Conservation (phyloP, 2,888 invertebrate species). For the Fragum fragum region DNA sequence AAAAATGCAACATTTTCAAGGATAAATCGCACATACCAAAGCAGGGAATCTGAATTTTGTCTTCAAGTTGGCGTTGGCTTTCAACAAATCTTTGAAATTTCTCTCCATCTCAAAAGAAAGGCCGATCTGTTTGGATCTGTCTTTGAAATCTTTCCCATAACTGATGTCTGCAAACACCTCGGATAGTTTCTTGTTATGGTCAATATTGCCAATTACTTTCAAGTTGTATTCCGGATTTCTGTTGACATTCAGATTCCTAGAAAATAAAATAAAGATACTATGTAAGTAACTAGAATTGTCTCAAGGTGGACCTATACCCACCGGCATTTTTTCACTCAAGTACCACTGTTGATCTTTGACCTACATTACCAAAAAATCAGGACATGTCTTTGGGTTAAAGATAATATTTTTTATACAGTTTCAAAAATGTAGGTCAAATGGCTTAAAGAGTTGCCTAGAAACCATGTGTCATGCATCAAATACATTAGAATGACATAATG, state of each 20-base stretch:
- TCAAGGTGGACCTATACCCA: too few species aligned
- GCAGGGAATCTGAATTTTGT: constrained; percentile 42
- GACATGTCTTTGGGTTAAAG: too few species aligned
- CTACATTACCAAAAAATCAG: too few species aligned
- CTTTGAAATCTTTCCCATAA: constrained; percentile 70
- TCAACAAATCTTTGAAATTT: constrained; percentile 24
- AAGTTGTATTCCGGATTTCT: constrained; percentile 63
- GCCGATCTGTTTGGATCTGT: constrained; percentile 61
- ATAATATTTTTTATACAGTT: too few species aligned
- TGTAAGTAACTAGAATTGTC: too few species aligned
- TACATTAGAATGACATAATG: too few species aligned
- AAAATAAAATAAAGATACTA: constrained; percentile 20
- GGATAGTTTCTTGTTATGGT: constrained; percentile 67
- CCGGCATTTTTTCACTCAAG: too few species aligned
- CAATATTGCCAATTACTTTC: constrained; percentile 57
- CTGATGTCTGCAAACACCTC: constrained; percentile 55
- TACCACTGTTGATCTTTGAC: too few species aligned
- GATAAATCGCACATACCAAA: constrained; percentile 50
- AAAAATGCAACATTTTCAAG: too few species aligned
- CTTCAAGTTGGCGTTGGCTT: constrained; percentile 43
- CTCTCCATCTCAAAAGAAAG: constrained; percentile 54
- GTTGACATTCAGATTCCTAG: constrained; percentile 64
- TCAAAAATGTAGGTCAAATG: too few species aligned
- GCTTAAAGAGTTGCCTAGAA: too few species aligned
- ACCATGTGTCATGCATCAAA: too few species aligned